Conservation (phyloP, 2,797 vertebrate genomes). For the Melanotaenia pygmaea region DNA sequence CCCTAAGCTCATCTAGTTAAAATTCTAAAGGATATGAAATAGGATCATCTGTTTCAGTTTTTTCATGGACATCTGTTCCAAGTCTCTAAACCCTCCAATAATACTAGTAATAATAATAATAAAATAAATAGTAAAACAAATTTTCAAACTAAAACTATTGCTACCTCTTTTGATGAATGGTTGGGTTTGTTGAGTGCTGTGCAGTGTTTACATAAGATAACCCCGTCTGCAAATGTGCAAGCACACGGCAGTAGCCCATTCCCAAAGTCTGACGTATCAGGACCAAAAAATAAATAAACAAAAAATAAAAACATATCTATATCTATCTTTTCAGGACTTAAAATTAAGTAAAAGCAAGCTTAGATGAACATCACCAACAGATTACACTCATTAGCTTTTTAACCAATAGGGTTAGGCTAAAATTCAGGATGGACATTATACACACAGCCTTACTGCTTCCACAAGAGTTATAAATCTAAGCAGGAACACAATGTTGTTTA, state of each 20-base stretch:
- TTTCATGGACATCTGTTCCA: constrained; percentile 26
- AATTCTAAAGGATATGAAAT: constrained; percentile 62
- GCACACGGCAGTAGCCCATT: background rate
- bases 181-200: background rate
- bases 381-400: background rate
- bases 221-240: background rate
- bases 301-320: too few relatives aligned
- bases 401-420: background rate
- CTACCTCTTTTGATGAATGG: constrained; percentile 7
- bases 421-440: background rate
- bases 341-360: too few relatives aligned
- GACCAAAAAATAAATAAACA: too few relatives aligned
- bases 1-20: constrained; percentile 57
- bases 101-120: constrained; percentile 23
- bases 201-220: constrained; percentile 4
- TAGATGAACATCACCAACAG: background rate
- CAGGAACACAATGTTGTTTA: background rate
- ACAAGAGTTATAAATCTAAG: background rate
- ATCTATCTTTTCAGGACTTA: too few relatives aligned
- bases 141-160: background rate
- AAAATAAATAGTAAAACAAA: constrained; percentile 21
- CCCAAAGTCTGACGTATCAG: background rate
- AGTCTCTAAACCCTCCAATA: constrained; percentile 18
- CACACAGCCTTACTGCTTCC: background rate
- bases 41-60: constrained; percentile 47